Evolutionary conservation across 1,140 invertebrate genomes (phyloP).

Genomic region (Archegozetes longisetosus): DNA sequence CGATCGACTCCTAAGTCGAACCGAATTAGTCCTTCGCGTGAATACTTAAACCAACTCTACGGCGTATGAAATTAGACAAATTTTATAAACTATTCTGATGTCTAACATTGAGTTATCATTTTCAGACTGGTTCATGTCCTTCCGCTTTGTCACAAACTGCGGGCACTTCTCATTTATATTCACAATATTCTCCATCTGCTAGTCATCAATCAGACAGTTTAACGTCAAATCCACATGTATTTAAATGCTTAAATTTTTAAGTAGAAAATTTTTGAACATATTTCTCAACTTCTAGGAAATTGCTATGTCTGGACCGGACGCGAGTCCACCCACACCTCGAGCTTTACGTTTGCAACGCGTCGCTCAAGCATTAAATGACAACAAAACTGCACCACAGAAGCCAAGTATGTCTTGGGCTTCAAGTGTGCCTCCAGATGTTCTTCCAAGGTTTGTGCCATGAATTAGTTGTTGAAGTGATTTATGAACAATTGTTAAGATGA

Average conservation of each 20-base stretch:
- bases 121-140: not conserved
- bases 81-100: not conserved
- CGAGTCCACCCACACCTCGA: slow-evolving; percentile 62
- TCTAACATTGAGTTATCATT: not conserved
- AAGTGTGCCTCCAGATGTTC: slow-evolving; percentile 12
- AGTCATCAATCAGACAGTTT: not conserved
- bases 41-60: slow-evolving; percentile 66
- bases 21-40: slow-evolving; percentile 50
- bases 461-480: not conserved
- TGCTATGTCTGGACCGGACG: slow-evolving; percentile 27
- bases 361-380: slow-evolving; percentile 44
- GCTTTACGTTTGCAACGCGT: slow-evolving; percentile 68
- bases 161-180: not conserved
- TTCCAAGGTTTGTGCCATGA: not conserved
- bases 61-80: slow-evolving; percentile 40
- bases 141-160: not conserved
- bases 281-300: not conserved
- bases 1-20: slow-evolving; percentile 59
- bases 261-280: not conserved
- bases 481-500: not conserved
- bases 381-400: not conserved
- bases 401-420: not conserved
- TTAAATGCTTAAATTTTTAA: slow-evolving; percentile 23
- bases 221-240: not conserved
- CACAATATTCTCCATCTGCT: not conserved